Base-by-base conservation (phyloP, 1,140 invertebrate species). In the Habropoda laboriosa region DNA sequence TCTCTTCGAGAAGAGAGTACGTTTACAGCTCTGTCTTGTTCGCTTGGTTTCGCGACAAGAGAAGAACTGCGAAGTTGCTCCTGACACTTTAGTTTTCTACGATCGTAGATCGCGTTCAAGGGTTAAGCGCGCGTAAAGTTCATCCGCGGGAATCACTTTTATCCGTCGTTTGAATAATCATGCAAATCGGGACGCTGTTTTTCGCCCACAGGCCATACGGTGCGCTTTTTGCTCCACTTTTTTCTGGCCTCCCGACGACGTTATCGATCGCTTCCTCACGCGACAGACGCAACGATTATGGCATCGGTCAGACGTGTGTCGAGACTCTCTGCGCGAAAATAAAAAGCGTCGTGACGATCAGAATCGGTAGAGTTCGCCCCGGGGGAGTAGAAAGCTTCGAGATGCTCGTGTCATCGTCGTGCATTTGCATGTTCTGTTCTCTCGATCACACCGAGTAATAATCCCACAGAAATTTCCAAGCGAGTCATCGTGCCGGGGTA, bases 311-410 rank as follows among this genome's bases (percentile, higher is more conserved):
- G n/a, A n/a, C n/a, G 16, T 18, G 51, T n/a, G 21, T 1, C 10
- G 16, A 66, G 16, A 49, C 2, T 4, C 47, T 3, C 32, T 24
- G 40, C 3, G 58, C 66, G 53, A 67, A 55, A 76, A 79, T 45
- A 71, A 75, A 81, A 64, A 60, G 55, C 45, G 79, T 72, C 45
- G 30, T 16, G 8, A 21, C 61, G 51, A 84, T 82, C 75, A 64
- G 45, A 47, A 6, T 67, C 63, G 66, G 71, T 42, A 49, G 47
- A 49, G 47, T 45, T n/a, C n/a, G n/a, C n/a, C 64, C 18, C 74
- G 49, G 0, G 70, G 75, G 57, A 55, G 63, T 82, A 82, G 68
- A 82, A 84, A 84, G 55, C 63, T 35, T 47, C 67, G 81, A 53
- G 64, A 27, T 13, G 66, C 47, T 68, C 67, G 32, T 71, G 74